phyloP scores from a whole-genome alignment of 2,888 invertebrate species.

The Perdita meconis region DNA sequence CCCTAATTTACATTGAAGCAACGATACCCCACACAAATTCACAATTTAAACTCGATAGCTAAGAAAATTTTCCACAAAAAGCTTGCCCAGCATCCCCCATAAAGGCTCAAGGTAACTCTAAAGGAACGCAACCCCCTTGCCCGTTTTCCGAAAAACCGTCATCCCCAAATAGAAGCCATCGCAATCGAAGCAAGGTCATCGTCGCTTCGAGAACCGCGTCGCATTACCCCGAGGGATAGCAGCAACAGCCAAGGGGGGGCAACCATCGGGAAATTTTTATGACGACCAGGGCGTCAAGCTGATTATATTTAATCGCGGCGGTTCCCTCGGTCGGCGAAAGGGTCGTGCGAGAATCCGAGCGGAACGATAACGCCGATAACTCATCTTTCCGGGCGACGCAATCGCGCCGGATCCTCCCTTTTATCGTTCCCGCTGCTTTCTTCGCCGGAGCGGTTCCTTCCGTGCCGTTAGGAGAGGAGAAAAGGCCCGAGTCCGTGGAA shows the following conservation, averaged over 20 bases:
- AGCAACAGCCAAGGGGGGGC: no score
- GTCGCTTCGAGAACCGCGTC: not conserved
- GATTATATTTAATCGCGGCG: slow-evolving; percentile 25
- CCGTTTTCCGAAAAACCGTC: no score
- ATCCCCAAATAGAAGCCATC: no score
- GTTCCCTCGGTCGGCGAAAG: not conserved
- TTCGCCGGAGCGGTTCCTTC: slow-evolving; percentile 35
- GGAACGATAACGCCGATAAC: slow-evolving; percentile 68
- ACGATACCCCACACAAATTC: no score
- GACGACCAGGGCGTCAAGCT: slow-evolving; percentile 4
- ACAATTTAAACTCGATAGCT: no score
- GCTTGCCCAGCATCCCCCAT: no score
- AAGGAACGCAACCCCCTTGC: no score
- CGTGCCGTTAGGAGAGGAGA: slow-evolving; percentile 61
- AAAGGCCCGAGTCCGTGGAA: slow-evolving; percentile 28
- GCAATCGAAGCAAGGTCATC: no score
- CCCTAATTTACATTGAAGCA: no score
- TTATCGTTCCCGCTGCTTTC: not conserved
- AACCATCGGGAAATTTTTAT: not conserved
- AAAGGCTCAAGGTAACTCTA: no score
- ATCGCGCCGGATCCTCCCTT: slow-evolving; percentile 38
- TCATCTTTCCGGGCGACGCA: slow-evolving; percentile 62
- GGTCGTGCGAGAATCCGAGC: slow-evolving; percentile 44
- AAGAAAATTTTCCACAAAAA: no score
- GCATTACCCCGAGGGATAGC: not conserved